Evolutionary conservation across 2,113 vertebrate species (phyloP).

Genomic region (Petaurus breviceps): DNA sequence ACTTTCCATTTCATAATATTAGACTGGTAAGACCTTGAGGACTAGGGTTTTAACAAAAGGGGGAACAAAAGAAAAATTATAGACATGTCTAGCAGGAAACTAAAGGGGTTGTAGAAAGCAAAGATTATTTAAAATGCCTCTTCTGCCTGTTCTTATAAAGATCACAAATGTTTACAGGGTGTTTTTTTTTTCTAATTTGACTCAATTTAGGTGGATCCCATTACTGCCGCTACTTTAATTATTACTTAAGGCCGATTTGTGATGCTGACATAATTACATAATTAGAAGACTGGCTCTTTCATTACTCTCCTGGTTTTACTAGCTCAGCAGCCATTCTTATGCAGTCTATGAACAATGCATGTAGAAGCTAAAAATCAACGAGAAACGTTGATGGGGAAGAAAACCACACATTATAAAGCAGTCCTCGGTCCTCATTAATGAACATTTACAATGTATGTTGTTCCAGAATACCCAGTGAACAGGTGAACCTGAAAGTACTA

Average conservation of each 20-base stretch:
- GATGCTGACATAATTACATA: slow-evolving; percentile 38
- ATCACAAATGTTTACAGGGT: slow-evolving; percentile 19
- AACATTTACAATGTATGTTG: slow-evolving; percentile 19
- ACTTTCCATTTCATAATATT: not conserved
- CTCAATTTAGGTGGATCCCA: slow-evolving; percentile 47
- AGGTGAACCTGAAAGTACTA: not conserved
- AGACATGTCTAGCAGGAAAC: slow-evolving; percentile 35
- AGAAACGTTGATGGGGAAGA: slow-evolving; percentile 24
- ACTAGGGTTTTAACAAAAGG: not conserved
- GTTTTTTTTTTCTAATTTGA: slow-evolving; percentile 21
- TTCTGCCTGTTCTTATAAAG: slow-evolving; percentile 21
- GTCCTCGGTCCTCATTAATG: not conserved
- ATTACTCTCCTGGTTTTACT: slow-evolving; percentile 42
- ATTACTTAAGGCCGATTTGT: slow-evolving; percentile 43
- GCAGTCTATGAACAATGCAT: slow-evolving; percentile 5
- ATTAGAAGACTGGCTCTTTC: slow-evolving; percentile 52
- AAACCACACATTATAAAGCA: not conserved
- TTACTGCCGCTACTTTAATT: slow-evolving; percentile 24
- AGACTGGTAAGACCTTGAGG: not conserved
- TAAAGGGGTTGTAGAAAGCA: slow-evolving; percentile 7
- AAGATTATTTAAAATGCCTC: slow-evolving; percentile 28
- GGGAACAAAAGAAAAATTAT: not conserved
- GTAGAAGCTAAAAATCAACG: slow-evolving; percentile 32
- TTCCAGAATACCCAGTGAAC: slow-evolving; percentile 21
- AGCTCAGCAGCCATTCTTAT: slow-evolving; percentile 23